Conservation (phyloP, 2,888 invertebrate genomes). For the Marronus borbonicus region DNA sequence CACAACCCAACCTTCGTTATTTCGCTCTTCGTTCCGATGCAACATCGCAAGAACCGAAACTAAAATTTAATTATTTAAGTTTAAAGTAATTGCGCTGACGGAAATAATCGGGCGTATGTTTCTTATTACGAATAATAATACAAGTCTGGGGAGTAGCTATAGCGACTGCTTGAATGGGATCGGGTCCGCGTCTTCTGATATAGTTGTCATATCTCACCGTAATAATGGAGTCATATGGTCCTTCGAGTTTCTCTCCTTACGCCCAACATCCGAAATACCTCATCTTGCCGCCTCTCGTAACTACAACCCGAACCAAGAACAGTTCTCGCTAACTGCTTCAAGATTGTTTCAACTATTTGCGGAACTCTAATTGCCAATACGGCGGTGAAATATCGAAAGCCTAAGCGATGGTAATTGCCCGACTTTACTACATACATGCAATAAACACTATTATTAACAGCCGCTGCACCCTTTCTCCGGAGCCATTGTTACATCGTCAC, state of each 20-base stretch:
- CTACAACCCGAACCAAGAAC: conserved; percentile 46
- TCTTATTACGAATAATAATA: conserved; percentile 51
- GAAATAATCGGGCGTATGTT: conserved; percentile 52
- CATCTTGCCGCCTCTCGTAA: conserved; percentile 47
- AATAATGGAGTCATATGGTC: conserved; percentile 59
- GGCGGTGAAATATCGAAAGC: conserved; percentile 68
- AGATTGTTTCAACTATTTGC: conserved; percentile 69
- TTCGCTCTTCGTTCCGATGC: conserved; percentile 5
- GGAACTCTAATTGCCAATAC: conserved; percentile 65
- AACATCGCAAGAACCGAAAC: conserved; percentile 46
- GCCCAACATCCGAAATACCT: conserved; percentile 52
- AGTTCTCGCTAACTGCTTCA: conserved; percentile 64
- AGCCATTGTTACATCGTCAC: conserved; percentile 52
- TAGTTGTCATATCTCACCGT: conserved; percentile 59
- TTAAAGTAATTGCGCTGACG: conserved; percentile 52
- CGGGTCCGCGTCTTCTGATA: conserved; percentile 53
- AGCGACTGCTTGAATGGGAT: conserved; percentile 15
- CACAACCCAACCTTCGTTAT: conserved; percentile 19
- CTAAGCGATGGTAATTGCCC: conserved; percentile 69
- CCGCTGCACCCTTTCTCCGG: conserved; percentile 61
- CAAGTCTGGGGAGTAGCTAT: conserved; percentile 41
- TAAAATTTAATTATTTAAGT: conserved; percentile 54
- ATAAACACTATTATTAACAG: conserved; percentile 69
- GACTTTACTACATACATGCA: conserved; percentile 67
- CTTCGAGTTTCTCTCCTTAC: conserved; percentile 35